Base-by-base conservation (phyloP, 2,113 vertebrate species). In the Ranitomeya variabilis region DNA sequence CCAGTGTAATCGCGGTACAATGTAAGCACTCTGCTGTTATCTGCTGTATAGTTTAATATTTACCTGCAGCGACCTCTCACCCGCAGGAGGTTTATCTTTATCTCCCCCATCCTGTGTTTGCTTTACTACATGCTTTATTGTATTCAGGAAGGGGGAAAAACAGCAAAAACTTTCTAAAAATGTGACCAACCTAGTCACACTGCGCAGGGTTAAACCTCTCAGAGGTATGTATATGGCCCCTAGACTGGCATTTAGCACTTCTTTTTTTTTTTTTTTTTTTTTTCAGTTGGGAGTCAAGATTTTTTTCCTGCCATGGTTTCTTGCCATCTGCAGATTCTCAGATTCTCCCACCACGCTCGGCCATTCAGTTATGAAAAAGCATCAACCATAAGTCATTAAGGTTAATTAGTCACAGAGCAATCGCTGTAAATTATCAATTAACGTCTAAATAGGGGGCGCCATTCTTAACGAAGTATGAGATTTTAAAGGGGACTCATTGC, bases 1-100 rank as follows among this genome's bases (percentile, higher is more conserved):
- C 26, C 26, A 31, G 2, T 31, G 26, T 31, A 31, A 31, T 1
- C 26, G 26, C 26, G 73, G 45, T 26, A 45, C 80, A 62, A 23
- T 60, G 26, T 37, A 9, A 66, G 60, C 15, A 11, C 54, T 69
- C 10, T 6, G 23, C 7, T 79, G 16, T 80, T 87, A 80, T 87
- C 86, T 87, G 51, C 62, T 66, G 16, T 55, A 37, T 1, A 37
- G 77, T 71, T 87, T 86, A 86, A 86, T 86, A 66, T 86, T 86
- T 86, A 86, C 85, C 85, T 86, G 5, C 21, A 21, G n/a, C n/a
- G 77, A 87, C 86, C 86, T 87, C 80, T 87, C 52, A 67, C 86
- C 78, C 51, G 16, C 26, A 45, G 13, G 21, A 14, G 51, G 3
- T 45, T 45, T 45, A 45, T 1, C 2, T 60, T 87, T 80, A 80